Evolutionary conservation across 2,113 vertebrate species (phyloP), one percentile per base, ranked within the genome.

Genomic region (Isichthys henryi): DNA sequence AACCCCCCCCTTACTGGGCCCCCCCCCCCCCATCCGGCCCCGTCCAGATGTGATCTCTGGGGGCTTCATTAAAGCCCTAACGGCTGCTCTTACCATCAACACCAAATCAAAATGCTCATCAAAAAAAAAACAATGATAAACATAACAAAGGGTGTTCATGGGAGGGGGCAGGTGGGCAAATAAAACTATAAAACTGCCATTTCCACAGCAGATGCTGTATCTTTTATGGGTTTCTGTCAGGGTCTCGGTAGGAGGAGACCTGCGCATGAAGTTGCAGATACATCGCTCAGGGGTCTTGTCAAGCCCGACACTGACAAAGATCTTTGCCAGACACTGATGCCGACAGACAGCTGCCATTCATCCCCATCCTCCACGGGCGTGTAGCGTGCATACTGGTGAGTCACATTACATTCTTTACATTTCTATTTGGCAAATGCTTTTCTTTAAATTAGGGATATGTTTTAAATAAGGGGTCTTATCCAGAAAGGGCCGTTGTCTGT

Each of bases 331-430:
- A 27, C 48, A 10, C 45, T 27, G 62, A 45, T n/a, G 49, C 13
- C 52, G 3, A 31, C 82, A 17, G 52, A 49, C 56, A 77, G 80
- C 0, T n/a, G 21, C 45, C 23, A 2, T 45, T 27, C 9, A 11
- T 56, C 15, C 19, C 86, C 21, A 70, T 11, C 19, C 11, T 11
- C 46, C 19, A 21, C 85, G 21, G 2, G 50, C 21, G 0, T 2
- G 62, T 31, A 74, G 86, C 11, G 35, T 74, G 46, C 23, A 46
- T 2, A 39, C n/a, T 80, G 86, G 89, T 90, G 45, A 89, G 89
- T 89, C 56, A 23, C 5, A 15, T 2, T 46, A 49, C 58, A 66
- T 66, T 27, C 11, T 31, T 70, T 31, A 70, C n/a, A 70, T 27
- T 66, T 27, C 7, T 31, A 70, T 31, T 66, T 5, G 9, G 10